Conservation (phyloP, 1,140 invertebrate genomes). For the Vanessa tameamea region DNA sequence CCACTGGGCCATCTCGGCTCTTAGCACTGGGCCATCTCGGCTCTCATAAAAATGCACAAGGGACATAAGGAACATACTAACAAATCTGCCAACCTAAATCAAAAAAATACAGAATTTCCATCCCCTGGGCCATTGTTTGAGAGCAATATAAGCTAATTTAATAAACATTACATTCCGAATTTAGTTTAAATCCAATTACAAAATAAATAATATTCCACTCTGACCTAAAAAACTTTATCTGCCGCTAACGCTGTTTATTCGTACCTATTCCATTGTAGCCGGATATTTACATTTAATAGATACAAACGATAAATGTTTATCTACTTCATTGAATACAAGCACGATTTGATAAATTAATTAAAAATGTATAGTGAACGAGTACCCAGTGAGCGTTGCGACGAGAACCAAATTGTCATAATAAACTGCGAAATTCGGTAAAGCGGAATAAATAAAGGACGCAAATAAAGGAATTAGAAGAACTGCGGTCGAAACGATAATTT, state of each 20-base stretch:
- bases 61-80: no score
- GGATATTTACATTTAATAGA: neutral
- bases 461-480: constrained; percentile 38
- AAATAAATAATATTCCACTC: neutral
- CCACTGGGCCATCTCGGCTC: no score
- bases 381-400: neutral
- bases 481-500: constrained; percentile 31
- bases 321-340: neutral
- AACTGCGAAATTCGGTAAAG: neutral
- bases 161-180: neutral
- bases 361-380: neutral
- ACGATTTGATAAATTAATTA: neutral
- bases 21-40: no score
- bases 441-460: constrained; percentile 25
- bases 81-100: no score
- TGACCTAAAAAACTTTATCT: neutral
- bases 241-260: neutral
- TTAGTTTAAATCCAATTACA: neutral
- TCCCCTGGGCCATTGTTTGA: no score
- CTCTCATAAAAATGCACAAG: no score
- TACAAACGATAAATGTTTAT: neutral
- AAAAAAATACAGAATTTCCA: no score
- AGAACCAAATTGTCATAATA: neutral
- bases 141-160: no score
- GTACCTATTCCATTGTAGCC: neutral